Evolutionary conservation across 2,797 vertebrate species (phyloP).

Genomic region (Micrastur ruficollis): DNA sequence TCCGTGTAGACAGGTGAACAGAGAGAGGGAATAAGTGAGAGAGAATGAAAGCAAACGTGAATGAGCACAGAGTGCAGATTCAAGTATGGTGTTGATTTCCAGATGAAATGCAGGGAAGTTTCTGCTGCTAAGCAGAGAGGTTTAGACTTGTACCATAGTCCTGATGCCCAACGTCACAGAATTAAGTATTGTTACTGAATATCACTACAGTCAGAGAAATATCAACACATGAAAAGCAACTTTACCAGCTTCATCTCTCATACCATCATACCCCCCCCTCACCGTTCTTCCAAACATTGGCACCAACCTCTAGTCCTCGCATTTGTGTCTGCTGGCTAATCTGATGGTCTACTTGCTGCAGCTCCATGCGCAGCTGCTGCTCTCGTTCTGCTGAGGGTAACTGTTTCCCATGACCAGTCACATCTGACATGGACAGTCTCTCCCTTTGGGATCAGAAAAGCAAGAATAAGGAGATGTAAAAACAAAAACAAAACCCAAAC

Average conservation of each 20-base stretch:
- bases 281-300: background rate
- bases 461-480: background rate
- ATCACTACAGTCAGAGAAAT: background rate
- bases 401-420: constrained; percentile 76
- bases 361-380: constrained; percentile 94
- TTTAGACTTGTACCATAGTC: background rate
- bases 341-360: constrained; percentile 95
- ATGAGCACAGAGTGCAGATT: background rate
- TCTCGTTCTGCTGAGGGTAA: constrained; percentile 86
- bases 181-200: background rate
- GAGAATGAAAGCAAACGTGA: background rate
- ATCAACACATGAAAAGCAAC: background rate
- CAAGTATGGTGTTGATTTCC: background rate
- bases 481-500: background rate
- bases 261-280: background rate
- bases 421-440: constrained; percentile 74
- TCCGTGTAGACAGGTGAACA: background rate
- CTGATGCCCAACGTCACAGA: background rate
- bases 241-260: background rate
- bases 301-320: constrained; percentile 87
- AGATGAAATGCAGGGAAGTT: fast-evolving
- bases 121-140: background rate
- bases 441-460: constrained; percentile 65
- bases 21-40: background rate
- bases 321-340: constrained; percentile 97